Conservation (phyloP, 2,113 vertebrate genomes). For the Polypterus bichir region DNA sequence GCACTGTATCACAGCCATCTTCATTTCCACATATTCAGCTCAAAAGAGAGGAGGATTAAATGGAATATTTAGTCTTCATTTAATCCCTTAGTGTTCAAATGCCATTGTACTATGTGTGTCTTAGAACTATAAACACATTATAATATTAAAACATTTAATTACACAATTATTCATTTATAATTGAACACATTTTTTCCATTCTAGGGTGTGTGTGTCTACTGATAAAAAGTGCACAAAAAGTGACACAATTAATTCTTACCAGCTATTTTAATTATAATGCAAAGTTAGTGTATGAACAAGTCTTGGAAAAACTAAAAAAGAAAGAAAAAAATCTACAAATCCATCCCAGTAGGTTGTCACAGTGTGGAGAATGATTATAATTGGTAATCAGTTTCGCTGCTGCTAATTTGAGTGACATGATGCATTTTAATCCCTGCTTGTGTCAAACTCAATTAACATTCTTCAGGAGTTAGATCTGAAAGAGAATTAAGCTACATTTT, state of each 20-base stretch:
- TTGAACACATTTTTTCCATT: no score
- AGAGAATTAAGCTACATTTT: slow-evolving; percentile 42
- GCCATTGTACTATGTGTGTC: no score
- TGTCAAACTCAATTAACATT: slow-evolving; percentile 71
- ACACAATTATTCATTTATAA: no score
- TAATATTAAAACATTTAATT: no score
- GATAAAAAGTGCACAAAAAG: no score
- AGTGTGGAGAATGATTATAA: slow-evolving; percentile 58
- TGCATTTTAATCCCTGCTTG: slow-evolving; percentile 58
- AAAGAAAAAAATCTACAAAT: slow-evolving; percentile 42
- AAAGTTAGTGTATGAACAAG: slow-evolving; percentile 67
- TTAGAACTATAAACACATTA: no score
- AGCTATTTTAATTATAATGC: slow-evolving; percentile 28
- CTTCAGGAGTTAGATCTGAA: slow-evolving; percentile 46
- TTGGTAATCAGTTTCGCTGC: slow-evolving; percentile 65
- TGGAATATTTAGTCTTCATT: slow-evolving; percentile 19
- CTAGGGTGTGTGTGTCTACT: no score
- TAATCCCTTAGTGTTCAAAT: neutral
- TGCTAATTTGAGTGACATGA: slow-evolving; percentile 52
- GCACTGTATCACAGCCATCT: slow-evolving; percentile 23
- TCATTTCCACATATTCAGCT: slow-evolving; percentile 26
- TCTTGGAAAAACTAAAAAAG: slow-evolving; percentile 56
- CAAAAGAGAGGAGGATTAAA: slow-evolving; percentile 28
- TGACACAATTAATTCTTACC: no score
- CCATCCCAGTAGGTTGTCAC: slow-evolving; percentile 58